Evolutionary conservation across 2,797 vertebrate species (phyloP).

Genomic region (Protosalanx chinensis): DNA sequence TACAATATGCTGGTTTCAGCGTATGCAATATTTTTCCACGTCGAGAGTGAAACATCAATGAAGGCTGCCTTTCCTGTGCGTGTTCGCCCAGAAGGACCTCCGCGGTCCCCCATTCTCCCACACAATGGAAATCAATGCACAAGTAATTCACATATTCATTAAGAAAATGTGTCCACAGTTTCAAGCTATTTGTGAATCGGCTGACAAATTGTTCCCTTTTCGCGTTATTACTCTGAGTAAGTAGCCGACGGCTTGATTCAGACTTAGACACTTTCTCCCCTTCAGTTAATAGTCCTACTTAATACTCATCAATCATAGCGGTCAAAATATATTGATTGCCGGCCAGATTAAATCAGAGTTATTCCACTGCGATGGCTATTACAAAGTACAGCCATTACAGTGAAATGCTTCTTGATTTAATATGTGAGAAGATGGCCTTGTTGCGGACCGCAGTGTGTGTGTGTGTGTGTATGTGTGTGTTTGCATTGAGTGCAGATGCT

Average conservation of each 20-base stretch:
- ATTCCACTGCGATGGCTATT: slow-evolving; percentile 68
- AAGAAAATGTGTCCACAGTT: slow-evolving; percentile 70
- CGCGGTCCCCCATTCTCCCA: slow-evolving; percentile 68
- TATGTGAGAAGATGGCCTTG: slow-evolving; percentile 41
- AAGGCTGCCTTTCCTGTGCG: slow-evolving; percentile 42
- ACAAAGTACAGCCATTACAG: slow-evolving; percentile 71
- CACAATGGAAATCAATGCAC: slow-evolving; percentile 76
- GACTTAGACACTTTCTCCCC: slow-evolving; percentile 63
- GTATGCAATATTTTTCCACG: slow-evolving; percentile 66
- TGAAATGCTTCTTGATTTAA: slow-evolving; percentile 67
- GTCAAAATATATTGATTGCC: slow-evolving; percentile 76
- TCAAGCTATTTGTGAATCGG: slow-evolving; percentile 72
- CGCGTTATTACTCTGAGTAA: slow-evolving; percentile 66
- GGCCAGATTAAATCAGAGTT: slow-evolving; percentile 75
- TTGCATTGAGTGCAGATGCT: slow-evolving; percentile 3
- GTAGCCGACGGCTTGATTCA: slow-evolving; percentile 58
- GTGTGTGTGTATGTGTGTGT: neutral
- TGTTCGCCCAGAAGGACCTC: slow-evolving; percentile 49
- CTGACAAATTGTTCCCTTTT: slow-evolving; percentile 70
- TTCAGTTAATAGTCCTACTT: slow-evolving; percentile 73
- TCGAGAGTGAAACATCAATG: slow-evolving; percentile 69
- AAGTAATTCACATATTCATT: slow-evolving; percentile 78
- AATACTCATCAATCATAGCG: slow-evolving; percentile 74
- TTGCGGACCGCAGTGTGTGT: slow-evolving; percentile 23
- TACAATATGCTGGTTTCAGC: slow-evolving; percentile 71